Evolutionary conservation across 1,140 invertebrate genomes (phyloP), one percentile per base, ranked within the genome.

Genomic region (Meloidogyne floridensis): DNA sequence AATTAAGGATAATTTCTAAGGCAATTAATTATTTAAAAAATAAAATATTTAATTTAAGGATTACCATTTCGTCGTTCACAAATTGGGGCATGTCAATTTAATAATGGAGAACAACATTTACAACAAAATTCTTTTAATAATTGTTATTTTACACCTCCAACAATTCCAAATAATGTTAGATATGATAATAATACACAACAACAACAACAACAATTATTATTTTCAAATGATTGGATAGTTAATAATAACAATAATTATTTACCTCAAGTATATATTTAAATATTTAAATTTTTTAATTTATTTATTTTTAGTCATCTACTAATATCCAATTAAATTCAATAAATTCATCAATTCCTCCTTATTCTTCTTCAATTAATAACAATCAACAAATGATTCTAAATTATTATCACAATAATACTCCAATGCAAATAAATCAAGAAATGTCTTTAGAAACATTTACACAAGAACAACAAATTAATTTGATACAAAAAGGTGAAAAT

Each of bases 91-190:
- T 11, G 7, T 54, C 53, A 65, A 18, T n/a, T 65, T 47, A 47
- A 47, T 47, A 47, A 6, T 65, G n/a, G 59, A 6, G 15, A 65
- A 65, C 59, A 65, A n/a, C n/a, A 65, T 65, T 65, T 65, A 65
- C 15, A 65, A n/a, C 59, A 65, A 65, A 65, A 65, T 65, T n/a
- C 59, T 65, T 65, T 65, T 65, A 65, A 7, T n/a, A n/a, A n/a
- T 65, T 65, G 59, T n/a, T 65, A 65, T 65, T 65, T 65, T 65
- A n/a, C n/a, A 65, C 15, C 59, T 65, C 4, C 15, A 65, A n/a
- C 15, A n/a, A n/a, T 65, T 65, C 59, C 15, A 65, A 65, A 65
- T 65, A 65, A 65, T 65, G 18, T n/a, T 65, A 18, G 59, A 65
- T 65, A 65, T 32, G 32, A 32, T 32, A 32, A 32, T 65, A 65